Conservation (phyloP, 2,113 vertebrate genomes). For the Coracopsis vasa region DNA sequence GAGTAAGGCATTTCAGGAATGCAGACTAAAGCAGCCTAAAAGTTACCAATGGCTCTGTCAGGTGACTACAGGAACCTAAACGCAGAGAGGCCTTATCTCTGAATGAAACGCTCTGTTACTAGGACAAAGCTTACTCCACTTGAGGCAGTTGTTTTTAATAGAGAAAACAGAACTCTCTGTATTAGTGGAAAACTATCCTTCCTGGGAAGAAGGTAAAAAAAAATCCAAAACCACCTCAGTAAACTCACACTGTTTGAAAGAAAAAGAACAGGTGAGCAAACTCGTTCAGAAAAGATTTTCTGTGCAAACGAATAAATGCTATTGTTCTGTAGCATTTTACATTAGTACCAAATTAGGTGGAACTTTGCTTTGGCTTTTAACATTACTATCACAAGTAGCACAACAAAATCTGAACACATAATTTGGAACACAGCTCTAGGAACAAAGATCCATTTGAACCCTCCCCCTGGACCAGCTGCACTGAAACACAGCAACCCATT, state of each 20-base stretch:
- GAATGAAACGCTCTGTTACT: conserved; percentile 60
- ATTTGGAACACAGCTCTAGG: neutral
- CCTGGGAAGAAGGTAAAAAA: conserved; percentile 23
- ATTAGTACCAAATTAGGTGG: neutral
- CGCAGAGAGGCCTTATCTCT: conserved; percentile 41
- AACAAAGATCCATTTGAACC: neutral
- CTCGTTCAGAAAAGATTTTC: neutral
- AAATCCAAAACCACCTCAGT: neutral
- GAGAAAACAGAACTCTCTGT: conserved; percentile 70
- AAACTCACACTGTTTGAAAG: neutral
- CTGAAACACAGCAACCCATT: neutral
- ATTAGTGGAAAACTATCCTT: conserved; percentile 73
- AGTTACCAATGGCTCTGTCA: conserved; percentile 59
- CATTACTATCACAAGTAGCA: fast-evolving
- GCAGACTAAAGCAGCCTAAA: conserved; percentile 75
- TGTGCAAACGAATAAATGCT: neutral
- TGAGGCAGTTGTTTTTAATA: conserved; percentile 46
- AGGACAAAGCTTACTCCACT: conserved; percentile 54
- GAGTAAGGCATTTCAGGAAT: conserved; percentile 86
- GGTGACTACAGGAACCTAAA: conserved; percentile 65
- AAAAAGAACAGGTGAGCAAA: conserved; percentile 1
- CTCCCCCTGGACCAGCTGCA: neutral
- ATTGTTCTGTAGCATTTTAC: neutral
- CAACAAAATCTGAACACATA: neutral
- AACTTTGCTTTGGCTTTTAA: neutral